phyloP scores from a whole-genome alignment of 1,140 invertebrate species.

The Drosophila malerkotliana region DNA sequence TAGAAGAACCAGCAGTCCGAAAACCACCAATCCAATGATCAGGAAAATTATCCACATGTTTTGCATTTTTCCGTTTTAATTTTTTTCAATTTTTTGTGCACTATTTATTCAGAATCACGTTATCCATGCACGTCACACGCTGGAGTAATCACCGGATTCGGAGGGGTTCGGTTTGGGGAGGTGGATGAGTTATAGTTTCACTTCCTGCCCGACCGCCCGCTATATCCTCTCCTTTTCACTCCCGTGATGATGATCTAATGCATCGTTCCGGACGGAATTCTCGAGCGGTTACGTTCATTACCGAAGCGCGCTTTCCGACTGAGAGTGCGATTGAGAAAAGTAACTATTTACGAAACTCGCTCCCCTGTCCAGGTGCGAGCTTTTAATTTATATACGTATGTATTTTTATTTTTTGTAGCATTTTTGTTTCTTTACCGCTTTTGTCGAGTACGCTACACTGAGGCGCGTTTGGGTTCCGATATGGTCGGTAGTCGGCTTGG shows the following conservation, averaged over 20 bases:
- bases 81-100: background rate
- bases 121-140: slow-evolving; percentile 8
- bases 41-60: slow-evolving; percentile 71
- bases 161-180: background rate
- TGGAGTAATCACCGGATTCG: slow-evolving; percentile 18
- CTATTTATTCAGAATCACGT: slow-evolving; percentile 18
- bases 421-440: slow-evolving; percentile 10
- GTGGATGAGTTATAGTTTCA: slow-evolving; percentile 5
- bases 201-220: slow-evolving; percentile 3
- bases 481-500: slow-evolving; percentile 8
- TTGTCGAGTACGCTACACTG: slow-evolving; percentile 59
- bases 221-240: slow-evolving; percentile 22
- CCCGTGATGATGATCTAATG: slow-evolving; percentile 68
- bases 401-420: background rate
- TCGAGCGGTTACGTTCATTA: slow-evolving; percentile 62
- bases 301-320: slow-evolving; percentile 61
- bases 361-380: slow-evolving; percentile 47
- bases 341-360: slow-evolving; percentile 67
- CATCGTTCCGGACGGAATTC: slow-evolving; percentile 51
- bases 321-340: slow-evolving; percentile 60
- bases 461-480: slow-evolving; percentile 22
- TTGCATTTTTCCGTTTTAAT: slow-evolving; percentile 31
- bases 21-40: slow-evolving; percentile 64
- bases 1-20: slow-evolving; percentile 56
- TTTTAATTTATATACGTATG: slow-evolving; percentile 44